phyloP scores from a whole-genome alignment of 2,797 vertebrate genomes.

The Manis crassicaudata region DNA sequence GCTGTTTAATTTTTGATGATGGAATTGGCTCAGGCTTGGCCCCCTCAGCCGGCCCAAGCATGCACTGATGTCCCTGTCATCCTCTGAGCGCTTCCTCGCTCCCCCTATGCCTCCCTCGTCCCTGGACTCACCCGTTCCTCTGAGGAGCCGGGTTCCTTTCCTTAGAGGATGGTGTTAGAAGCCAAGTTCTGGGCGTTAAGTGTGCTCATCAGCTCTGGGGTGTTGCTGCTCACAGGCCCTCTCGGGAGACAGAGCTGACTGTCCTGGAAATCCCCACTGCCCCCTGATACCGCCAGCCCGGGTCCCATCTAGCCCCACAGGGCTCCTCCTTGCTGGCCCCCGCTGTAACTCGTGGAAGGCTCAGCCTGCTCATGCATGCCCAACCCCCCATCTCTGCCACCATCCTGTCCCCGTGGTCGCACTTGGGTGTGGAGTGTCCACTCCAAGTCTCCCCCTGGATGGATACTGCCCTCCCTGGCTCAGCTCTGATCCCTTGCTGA shows the following conservation, averaged over 20 bases:
- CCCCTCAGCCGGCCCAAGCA: background rate
- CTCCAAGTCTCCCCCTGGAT: background rate
- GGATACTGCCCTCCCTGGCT: background rate
- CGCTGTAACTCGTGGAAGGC: background rate
- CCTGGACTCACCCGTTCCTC: background rate
- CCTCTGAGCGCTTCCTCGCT: background rate
- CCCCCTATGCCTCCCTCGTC: fast-evolving
- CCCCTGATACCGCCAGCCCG: fast-evolving
- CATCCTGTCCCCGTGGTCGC: background rate
- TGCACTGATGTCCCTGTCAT: fast-evolving
- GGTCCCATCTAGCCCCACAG: background rate
- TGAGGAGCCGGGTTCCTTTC: background rate
- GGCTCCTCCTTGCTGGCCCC: background rate
- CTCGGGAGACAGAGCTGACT: background rate
- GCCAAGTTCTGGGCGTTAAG: background rate
- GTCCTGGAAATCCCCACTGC: background rate
- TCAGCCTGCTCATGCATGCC: fast-evolving
- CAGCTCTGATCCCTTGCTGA: background rate
- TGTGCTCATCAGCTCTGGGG: background rate
- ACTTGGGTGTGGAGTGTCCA: background rate
- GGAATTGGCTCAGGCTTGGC: background rate
- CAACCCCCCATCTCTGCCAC: background rate
- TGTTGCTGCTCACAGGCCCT: background rate
- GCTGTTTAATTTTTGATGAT: no score
- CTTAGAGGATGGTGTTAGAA: background rate